Evolutionary conservation across 2,113 vertebrate species (phyloP).

Genomic region (Aptenodytes forsteri): DNA sequence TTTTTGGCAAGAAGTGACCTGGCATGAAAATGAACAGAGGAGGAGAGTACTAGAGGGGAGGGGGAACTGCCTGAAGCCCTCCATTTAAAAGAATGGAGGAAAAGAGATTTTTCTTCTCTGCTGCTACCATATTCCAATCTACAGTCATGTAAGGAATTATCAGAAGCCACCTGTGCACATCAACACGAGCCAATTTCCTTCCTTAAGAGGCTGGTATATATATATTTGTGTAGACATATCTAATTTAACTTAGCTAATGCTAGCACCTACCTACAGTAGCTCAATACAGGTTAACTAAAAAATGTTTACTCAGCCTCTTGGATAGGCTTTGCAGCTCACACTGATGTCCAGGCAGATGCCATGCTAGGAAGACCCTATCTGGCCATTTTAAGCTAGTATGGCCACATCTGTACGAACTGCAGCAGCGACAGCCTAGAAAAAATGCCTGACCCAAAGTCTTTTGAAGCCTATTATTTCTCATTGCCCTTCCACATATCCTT

Average conservation of each 20-base stretch:
- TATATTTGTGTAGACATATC: background rate
- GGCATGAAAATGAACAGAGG: slow-evolving; percentile 55
- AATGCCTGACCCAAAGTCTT: background rate
- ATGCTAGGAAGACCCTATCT: background rate
- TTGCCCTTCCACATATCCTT: background rate
- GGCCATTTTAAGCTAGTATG: background rate
- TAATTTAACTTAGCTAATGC: background rate
- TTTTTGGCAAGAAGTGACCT: slow-evolving; percentile 67
- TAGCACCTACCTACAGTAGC: background rate
- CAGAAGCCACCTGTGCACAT: background rate
- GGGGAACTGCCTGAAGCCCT: background rate
- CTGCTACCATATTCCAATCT: background rate
- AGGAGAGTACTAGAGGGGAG: background rate
- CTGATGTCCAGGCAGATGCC: background rate
- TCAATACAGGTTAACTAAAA: background rate
- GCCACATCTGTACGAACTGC: background rate
- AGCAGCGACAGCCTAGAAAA: background rate
- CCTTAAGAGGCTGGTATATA: background rate
- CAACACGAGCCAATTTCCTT: background rate
- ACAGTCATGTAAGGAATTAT: background rate
- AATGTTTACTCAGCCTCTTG: background rate
- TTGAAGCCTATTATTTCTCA: background rate
- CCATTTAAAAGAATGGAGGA: background rate
- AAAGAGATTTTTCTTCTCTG: background rate
- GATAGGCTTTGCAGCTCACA: background rate